A percentile compares a stretch with the other conserved stretches of the same genome.
phyloP scores from a whole-genome alignment of 2,113 vertebrate genomes.

The Sisor rabdophorus region DNA sequence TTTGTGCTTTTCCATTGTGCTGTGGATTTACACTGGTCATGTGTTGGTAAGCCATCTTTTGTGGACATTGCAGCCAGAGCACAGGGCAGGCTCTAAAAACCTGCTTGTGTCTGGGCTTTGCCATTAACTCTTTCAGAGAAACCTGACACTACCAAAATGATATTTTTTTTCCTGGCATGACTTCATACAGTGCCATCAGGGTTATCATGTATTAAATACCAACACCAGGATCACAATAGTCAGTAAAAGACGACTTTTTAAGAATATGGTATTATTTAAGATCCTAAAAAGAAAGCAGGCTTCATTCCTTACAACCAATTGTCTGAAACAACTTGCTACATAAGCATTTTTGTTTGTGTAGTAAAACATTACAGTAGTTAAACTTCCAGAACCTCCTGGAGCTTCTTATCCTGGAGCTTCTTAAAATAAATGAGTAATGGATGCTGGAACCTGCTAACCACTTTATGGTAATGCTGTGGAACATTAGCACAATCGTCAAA shows the following conservation, averaged over 20 bases:
- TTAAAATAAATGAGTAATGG: background rate
- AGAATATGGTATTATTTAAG: background rate
- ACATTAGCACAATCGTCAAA: background rate
- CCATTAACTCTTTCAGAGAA: constrained; percentile 55
- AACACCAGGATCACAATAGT: background rate
- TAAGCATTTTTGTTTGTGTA: background rate
- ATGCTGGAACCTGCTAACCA: background rate
- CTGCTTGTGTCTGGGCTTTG: constrained; percentile 65
- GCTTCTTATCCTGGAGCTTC: background rate
- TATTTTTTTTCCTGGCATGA: constrained; percentile 7
- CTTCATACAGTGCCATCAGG: background rate
- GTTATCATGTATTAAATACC: constrained; percentile 16
- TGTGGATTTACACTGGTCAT: constrained; percentile 51
- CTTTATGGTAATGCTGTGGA: background rate
- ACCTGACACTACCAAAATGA: constrained; percentile 61
- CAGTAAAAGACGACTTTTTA: background rate
- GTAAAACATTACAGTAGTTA: background rate
- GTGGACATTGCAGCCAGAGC: constrained; percentile 59
- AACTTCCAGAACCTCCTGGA: background rate
- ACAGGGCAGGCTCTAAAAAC: constrained; percentile 57
- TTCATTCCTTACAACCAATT: background rate
- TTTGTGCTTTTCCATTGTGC: constrained; percentile 56
- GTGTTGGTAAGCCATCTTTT: constrained; percentile 62
- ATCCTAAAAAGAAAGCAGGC: too few relatives aligned
- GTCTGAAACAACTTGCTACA: background rate